A percentile compares a stretch with the other conserved stretches of the same genome.
phyloP scores from a whole-genome alignment of 1,140 invertebrate genomes.

The Grapholita molesta region DNA sequence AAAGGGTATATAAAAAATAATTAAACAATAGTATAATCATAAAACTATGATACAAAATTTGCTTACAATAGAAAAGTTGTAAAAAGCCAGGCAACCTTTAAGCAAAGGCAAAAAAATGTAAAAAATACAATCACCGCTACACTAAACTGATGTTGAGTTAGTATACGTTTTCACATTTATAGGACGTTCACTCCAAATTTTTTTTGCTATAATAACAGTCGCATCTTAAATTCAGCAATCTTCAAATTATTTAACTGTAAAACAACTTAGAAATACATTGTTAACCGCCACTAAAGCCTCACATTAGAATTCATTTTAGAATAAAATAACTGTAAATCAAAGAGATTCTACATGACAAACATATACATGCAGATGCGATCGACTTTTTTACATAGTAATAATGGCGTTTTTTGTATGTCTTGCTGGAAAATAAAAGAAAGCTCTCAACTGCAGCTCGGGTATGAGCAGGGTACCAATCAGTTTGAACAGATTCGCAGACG shows the following conservation, averaged over 20 bases:
- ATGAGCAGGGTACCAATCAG: conserved; percentile 3
- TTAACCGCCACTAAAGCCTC: background rate
- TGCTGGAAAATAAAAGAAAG: background rate
- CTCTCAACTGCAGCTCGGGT: background rate
- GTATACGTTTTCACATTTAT: background rate
- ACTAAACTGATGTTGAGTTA: background rate
- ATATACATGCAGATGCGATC: background rate
- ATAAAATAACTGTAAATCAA: background rate
- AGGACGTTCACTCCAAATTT: background rate
- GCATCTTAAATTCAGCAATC: conserved; percentile 4
- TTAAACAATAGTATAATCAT: too few relatives aligned
- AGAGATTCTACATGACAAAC: background rate
- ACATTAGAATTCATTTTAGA: background rate
- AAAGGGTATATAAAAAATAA: too few relatives aligned
- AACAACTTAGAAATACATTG: background rate
- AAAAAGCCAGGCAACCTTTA: background rate
- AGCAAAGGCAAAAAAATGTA: background rate
- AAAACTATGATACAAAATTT: too few relatives aligned
- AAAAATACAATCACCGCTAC: background rate
- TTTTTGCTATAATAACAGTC: conserved; percentile 7
- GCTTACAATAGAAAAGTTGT: background rate
- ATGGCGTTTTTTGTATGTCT: background rate
- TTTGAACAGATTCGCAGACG: background rate
- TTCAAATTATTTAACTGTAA: background rate
- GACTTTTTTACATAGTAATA: background rate